These are phyloP conservation scores for Mamestra brassicae DNA, from an alignment of 2,888 invertebrate species.

Conservation along the genomic window DNA sequence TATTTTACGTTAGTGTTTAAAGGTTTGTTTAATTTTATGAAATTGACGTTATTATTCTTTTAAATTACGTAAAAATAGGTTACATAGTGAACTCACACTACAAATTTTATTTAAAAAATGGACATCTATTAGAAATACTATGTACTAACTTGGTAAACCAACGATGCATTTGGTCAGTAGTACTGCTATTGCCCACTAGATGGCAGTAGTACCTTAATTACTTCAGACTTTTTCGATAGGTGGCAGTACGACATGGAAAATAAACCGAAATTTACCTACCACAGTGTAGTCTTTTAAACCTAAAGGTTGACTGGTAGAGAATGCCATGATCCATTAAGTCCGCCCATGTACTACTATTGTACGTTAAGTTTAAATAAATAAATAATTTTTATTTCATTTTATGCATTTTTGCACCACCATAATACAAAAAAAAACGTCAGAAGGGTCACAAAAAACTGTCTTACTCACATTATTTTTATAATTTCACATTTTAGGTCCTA, in stretches of 20 bases:
- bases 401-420: background rate
- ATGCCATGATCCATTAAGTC: no score
- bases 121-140: slow-evolving; percentile 22
- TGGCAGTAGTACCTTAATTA: slow-evolving; percentile 5
- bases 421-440: no score
- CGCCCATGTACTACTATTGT: no score
- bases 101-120: background rate
- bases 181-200: slow-evolving; percentile 44
- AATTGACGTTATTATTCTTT: background rate
- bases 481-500: background rate
- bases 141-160: background rate
- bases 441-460: background rate
- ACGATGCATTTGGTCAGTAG: background rate
- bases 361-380: no score
- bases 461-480: no score
- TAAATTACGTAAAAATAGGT: background rate
- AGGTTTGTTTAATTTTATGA: background rate
- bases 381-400: no score
- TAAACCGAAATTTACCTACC: no score
- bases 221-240: slow-evolving; percentile 11
- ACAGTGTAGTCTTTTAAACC: no score
- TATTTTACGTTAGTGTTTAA: background rate
- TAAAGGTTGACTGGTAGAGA: no score
- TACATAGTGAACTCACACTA: no score
- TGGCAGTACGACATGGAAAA: slow-evolving; percentile 32